Percentiles rank a stretch among this genome's conserved stretches.
Evolutionary conservation across 2,797 vertebrate species (phyloP).

Genomic region (Lepus oiostolus): DNA sequence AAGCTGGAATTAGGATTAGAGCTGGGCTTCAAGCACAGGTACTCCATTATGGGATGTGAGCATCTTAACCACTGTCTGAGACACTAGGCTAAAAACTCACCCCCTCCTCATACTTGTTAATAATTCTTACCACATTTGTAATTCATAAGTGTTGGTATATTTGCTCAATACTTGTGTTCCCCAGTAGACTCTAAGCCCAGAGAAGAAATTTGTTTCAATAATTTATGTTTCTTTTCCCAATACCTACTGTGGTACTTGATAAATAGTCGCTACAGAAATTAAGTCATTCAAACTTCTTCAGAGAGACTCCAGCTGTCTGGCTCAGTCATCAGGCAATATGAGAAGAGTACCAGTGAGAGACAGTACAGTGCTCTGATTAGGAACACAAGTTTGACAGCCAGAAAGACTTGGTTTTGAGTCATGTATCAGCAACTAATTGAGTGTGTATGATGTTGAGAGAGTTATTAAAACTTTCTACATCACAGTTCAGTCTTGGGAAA

Average conservation of each 20-base stretch:
- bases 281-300: background rate
- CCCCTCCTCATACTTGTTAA: background rate
- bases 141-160: background rate
- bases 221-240: constrained; percentile 20
- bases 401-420: constrained; percentile 27
- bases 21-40: too few species aligned
- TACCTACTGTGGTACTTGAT: background rate
- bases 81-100: too few species aligned
- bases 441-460: background rate
- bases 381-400: constrained; percentile 8
- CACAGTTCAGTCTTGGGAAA: constrained; percentile 21
- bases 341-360: background rate
- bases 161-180: constrained; percentile 34
- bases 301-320: background rate
- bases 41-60: too few species aligned
- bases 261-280: constrained; percentile 46
- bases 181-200: background rate
- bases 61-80: too few species aligned
- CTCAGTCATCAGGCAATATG: background rate
- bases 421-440: constrained; percentile 43
- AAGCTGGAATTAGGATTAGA: too few species aligned
- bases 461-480: constrained; percentile 62
- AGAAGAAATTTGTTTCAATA: background rate
- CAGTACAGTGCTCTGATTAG: background rate
- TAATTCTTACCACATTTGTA: background rate